Conservation (phyloP, 2,888 invertebrate species). For the Thysanoteuthis rhombus region DNA sequence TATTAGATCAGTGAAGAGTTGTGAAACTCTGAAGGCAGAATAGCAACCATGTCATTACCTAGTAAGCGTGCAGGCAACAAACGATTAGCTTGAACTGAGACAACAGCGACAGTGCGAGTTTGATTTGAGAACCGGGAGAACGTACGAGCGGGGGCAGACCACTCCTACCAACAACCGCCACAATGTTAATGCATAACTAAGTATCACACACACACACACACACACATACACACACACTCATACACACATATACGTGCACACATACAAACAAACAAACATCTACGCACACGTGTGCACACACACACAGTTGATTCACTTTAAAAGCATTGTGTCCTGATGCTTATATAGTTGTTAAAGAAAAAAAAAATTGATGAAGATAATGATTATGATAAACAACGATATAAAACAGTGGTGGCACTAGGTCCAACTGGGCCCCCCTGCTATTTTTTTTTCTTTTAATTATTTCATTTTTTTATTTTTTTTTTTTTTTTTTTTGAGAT, state of each 20-base stretch:
- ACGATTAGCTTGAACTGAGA: not conserved
- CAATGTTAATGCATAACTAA: not conserved
- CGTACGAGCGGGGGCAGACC: not conserved
- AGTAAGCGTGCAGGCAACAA: not conserved
- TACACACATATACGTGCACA: not conserved
- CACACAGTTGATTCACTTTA: too few species aligned
- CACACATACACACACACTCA: not conserved
- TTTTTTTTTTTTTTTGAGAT: too few species aligned
- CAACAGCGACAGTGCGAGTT: not conserved
- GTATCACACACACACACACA: not conserved
- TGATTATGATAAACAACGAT: too few species aligned
- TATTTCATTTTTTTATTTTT: too few species aligned
- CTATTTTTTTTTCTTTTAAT: too few species aligned
- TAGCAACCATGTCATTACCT: slow-evolving; percentile 29
- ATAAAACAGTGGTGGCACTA: too few species aligned
- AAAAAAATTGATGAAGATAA: too few species aligned
- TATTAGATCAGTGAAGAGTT: slow-evolving; percentile 29
- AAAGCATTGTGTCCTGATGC: too few species aligned
- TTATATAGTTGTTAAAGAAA: too few species aligned
- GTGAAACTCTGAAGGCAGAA: slow-evolving; percentile 20
- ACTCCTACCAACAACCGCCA: not conserved
- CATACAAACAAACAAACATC: too few species aligned
- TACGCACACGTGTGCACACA: not conserved
- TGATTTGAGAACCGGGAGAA: not conserved
- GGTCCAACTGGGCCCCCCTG: too few species aligned